phyloP scores from a whole-genome alignment of 2,113 vertebrate species.

The Peucedramus taeniatus region DNA sequence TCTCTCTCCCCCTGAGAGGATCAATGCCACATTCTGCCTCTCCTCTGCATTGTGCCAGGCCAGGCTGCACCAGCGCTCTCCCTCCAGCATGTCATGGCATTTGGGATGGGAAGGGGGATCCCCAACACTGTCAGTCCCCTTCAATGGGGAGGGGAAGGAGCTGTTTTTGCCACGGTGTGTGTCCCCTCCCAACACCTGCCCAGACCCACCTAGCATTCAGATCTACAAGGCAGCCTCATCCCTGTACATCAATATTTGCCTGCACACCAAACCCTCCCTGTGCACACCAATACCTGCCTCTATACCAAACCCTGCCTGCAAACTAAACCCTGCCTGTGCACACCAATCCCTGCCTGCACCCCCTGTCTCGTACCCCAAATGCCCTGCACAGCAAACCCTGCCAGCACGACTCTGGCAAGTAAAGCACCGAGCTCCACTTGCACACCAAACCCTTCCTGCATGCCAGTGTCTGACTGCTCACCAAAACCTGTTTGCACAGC shows the following conservation, averaged over 20 bases:
- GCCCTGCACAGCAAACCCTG: neutral
- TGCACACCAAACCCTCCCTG: neutral
- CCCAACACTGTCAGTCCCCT: too few relatives aligned
- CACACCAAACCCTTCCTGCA: neutral
- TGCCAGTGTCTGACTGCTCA: neutral
- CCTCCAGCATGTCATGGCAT: accelerated
- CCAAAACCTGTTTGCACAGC: neutral
- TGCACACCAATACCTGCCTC: neutral
- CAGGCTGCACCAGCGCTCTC: neutral
- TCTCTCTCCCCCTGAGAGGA: neutral
- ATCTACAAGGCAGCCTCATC: neutral
- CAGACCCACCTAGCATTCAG: neutral
- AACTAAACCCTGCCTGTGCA: neutral
- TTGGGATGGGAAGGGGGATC: neutral
- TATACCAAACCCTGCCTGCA: neutral
- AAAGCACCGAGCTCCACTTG: neutral
- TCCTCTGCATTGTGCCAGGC: neutral
- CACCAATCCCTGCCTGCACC: neutral
- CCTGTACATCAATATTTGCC: neutral
- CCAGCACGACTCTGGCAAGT: too few relatives aligned
- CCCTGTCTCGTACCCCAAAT: neutral
- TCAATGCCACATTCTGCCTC: neutral
- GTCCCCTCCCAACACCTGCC: neutral
- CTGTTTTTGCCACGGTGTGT: neutral
- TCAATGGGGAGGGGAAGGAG: neutral